Evolutionary conservation across 2,113 vertebrate genomes (phyloP).

Genomic region (Labeo rohita): DNA sequence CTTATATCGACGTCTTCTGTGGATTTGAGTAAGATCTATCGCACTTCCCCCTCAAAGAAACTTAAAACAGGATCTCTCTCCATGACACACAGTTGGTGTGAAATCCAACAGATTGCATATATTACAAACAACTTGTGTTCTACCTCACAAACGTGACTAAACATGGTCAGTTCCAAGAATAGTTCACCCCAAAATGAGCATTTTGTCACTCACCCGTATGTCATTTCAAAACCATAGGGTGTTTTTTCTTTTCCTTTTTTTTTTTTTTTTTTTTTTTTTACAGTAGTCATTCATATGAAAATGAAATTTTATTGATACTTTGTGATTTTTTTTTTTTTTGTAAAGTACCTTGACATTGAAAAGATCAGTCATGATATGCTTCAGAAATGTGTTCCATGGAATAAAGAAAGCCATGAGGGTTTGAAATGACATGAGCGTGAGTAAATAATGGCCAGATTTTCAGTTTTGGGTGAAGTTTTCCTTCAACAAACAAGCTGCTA

Average conservation of each 20-base stretch:
- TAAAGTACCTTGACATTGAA: background rate
- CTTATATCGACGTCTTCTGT: conserved; percentile 27
- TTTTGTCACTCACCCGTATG: background rate
- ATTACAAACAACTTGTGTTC: background rate
- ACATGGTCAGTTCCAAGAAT: background rate
- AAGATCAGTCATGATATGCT: background rate
- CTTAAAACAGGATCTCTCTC: background rate
- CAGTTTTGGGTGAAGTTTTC: background rate
- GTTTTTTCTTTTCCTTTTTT: background rate
- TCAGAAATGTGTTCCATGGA: background rate
- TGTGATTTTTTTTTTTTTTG: background rate
- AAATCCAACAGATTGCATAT: conserved; percentile 8
- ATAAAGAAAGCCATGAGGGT: no score
- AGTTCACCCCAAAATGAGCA: background rate
- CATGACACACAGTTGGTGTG: conserved; percentile 14
- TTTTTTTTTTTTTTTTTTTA: background rate
- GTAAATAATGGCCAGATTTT: background rate
- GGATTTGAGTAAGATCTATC: background rate
- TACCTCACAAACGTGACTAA: background rate
- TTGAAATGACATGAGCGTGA: no score
- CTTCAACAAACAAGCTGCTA: no score
- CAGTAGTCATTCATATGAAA: background rate
- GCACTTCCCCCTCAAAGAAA: conserved; percentile 52
- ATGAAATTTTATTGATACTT: background rate
- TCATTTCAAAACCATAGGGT: background rate